Evolutionary conservation across 2,113 vertebrate genomes (phyloP).

Genomic region (Centropristis striata): DNA sequence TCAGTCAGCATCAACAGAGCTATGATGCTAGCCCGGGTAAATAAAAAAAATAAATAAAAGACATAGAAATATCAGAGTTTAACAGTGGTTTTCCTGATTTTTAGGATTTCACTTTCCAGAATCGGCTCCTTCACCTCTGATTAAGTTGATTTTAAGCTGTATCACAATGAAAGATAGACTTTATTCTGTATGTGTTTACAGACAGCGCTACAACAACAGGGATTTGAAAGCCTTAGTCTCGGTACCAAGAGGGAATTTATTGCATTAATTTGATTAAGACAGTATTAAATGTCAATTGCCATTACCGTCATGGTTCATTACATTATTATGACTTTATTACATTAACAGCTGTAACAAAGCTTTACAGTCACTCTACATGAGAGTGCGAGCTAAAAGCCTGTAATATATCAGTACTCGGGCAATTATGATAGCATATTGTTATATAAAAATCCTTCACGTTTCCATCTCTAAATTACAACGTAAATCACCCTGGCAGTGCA

Average conservation of each 20-base stretch:
- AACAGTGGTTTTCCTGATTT: too few relatives aligned
- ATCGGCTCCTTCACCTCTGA: too few relatives aligned
- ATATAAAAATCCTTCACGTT: neutral
- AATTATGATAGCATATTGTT: neutral
- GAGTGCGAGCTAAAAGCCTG: neutral
- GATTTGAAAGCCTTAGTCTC: neutral
- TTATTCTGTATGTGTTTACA: neutral
- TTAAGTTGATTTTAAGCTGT: too few relatives aligned
- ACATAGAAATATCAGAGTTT: too few relatives aligned
- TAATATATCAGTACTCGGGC: too few relatives aligned
- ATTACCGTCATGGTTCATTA: slow-evolving; percentile 14
- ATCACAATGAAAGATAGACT: neutral
- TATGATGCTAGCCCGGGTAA: too few relatives aligned
- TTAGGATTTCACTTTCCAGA: too few relatives aligned
- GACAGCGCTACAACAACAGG: neutral
- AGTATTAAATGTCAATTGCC: slow-evolving; percentile 18
- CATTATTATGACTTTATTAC: slow-evolving; percentile 12
- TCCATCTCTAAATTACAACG: neutral
- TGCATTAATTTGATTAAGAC: slow-evolving; percentile 31
- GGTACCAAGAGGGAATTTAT: neutral
- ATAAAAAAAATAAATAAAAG: too few relatives aligned
- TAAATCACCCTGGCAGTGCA: neutral
- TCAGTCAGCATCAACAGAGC: too few relatives aligned
- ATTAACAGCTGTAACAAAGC: slow-evolving; percentile 9
- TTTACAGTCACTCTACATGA: neutral